These are phyloP conservation scores for Dasypus novemcinctus DNA, from an alignment of 2,113 vertebrate genomes.

Conservation along the genomic window DNA sequence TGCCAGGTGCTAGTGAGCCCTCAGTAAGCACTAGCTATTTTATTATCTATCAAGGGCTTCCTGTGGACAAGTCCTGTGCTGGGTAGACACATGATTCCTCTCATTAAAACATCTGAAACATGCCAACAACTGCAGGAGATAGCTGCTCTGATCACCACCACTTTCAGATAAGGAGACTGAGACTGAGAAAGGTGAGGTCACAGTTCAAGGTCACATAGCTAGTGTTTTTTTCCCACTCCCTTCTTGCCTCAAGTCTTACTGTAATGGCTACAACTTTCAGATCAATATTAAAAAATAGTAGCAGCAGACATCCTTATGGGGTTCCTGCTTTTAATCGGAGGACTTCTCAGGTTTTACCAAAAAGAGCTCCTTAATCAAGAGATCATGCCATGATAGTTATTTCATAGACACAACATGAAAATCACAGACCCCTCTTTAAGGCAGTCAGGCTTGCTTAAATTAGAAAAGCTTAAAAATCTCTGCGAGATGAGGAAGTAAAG, in stretches of 20 bases:
- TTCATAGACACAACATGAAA: not conserved
- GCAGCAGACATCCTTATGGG: too few relatives aligned
- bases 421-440: not conserved
- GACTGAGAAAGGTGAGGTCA: not conserved
- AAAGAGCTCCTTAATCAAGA: not conserved
- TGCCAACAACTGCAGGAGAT: not conserved
- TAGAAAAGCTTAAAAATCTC: not conserved
- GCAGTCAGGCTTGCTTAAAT: not conserved
- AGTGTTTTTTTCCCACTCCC: not conserved
- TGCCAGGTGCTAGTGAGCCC: not conserved
- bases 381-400: not conserved
- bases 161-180: not conserved
- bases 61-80: not conserved
- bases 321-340: not conserved
- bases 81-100: not conserved
- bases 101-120: not conserved
- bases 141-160: not conserved
- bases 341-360: not conserved
- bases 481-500: not conserved
- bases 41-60: not conserved
- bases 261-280: not conserved
- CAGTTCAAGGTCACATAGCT: not conserved
- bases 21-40: not conserved
- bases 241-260: not conserved
- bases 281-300: not conserved